Base-by-base conservation (phyloP, 1,140 invertebrate species). In the Lasioglossum baleicum region DNA sequence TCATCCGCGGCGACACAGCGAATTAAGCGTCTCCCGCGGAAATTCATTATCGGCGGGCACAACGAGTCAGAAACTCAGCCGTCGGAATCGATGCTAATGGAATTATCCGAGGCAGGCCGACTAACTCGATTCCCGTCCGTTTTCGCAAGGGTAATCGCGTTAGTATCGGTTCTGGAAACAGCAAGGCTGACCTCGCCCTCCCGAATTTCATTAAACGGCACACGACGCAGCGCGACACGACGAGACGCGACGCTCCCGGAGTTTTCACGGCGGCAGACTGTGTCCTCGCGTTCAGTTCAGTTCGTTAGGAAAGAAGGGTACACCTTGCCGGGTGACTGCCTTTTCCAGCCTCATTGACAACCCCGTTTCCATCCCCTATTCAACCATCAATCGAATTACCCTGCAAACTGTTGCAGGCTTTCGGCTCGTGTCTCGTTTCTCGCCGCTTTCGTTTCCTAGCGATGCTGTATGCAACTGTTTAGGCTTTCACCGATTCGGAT, bases 161-260 rank as follows among this genome's bases (percentile, higher is more conserved):
- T 90, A 89, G 85, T 87, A 88, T 85, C 76, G 82, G 80, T 51
- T 51, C 81, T 60, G 69, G 74, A 80, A 82, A 87, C 68, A 81
- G 81, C 66, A 82, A 58, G 75, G 31, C 71, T 83, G 82, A 85
- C 80, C 81, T 83, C 76, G 66, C 53, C 68, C 65, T 6, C 56
- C 78, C 74, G 44, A 77, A 81, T 83, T 88, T 88, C 79, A 81
- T 90, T 90, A 89, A 87, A 81, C 79, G 72, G 53, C 78, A 56
- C 67, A 65, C 84, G 53, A 40, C 81, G 44, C 68, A 13, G 11
- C 51, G 17, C n/a, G 75, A 67, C 58, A n/a, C 20, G 31, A 15
- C 80, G 64, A 11, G 35, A 56, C 67, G 63, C 84, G 53, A 67
- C 58, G 31, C 13, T 5, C 1, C 35, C 35, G 35, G 35, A 35